Conservation (phyloP, 2,888 invertebrate genomes). For the Callosobruchus maculatus region DNA sequence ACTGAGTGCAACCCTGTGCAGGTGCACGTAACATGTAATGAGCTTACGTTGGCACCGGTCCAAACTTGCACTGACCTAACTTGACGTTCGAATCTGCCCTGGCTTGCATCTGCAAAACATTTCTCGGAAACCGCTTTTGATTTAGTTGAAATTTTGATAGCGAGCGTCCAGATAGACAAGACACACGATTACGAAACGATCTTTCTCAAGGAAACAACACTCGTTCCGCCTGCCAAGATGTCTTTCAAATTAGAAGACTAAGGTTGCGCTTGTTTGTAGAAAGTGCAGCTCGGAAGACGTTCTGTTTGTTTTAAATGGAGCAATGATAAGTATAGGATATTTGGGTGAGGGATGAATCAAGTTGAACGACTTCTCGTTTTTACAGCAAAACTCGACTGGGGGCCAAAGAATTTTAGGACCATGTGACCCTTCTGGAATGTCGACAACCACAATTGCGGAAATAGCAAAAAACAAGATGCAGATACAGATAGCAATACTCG, state of each 20-base stretch:
- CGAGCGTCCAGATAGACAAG: not conserved
- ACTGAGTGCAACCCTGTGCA: not conserved
- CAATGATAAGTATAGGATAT: too few species aligned
- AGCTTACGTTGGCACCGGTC: not conserved
- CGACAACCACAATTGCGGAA: too few species aligned
- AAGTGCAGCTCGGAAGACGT: not conserved
- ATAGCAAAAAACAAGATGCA: too few species aligned
- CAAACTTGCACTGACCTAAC: not conserved
- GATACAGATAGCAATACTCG: too few species aligned
- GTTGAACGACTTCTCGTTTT: too few species aligned
- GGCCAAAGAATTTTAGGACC: too few species aligned
- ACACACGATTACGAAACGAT: not conserved
- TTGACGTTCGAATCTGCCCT: not conserved
- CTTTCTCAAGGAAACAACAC: not conserved
- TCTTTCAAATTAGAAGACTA: not conserved
- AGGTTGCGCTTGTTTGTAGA: not conserved
- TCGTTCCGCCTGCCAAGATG: not conserved
- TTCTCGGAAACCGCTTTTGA: slow-evolving; percentile 10
- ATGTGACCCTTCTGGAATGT: too few species aligned
- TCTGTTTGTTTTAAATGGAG: too few species aligned
- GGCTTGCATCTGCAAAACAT: slow-evolving; percentile 6
- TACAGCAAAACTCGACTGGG: too few species aligned
- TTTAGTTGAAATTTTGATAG: slow-evolving; percentile 8
- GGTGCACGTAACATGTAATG: not conserved
- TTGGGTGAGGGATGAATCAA: too few species aligned